A percentile compares a stretch with the other conserved stretches of the same genome.
Conservation (phyloP, 2,797 vertebrate species). For the Myiotriccus ornatus region DNA sequence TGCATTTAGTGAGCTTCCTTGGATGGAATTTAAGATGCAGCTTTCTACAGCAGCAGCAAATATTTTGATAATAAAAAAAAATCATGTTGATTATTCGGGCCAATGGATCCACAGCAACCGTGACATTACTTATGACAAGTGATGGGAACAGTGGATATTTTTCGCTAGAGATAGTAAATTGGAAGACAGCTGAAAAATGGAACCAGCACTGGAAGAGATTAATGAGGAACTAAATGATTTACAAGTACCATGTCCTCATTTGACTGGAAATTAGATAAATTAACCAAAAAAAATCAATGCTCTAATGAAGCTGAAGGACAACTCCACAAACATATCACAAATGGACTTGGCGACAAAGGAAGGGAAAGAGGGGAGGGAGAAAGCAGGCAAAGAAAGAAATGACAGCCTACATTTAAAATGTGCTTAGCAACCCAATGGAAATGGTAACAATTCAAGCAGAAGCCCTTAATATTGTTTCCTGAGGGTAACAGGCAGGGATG, state of each 20-base stretch:
- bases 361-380: not conserved
- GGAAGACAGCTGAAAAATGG: conserved; percentile 32
- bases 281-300: conserved; percentile 25
- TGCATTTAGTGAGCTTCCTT: conserved; percentile 21
- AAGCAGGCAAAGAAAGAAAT: not conserved
- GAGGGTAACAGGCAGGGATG: not conserved
- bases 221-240: conserved; percentile 66
- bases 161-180: conserved; percentile 18
- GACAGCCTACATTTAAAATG: not conserved
- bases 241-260: conserved; percentile 52
- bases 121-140: conserved; percentile 62
- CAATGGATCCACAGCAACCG: conserved; percentile 38
- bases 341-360: not conserved
- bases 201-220: conserved; percentile 47
- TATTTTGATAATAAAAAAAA: conserved; percentile 42
- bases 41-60: conserved; percentile 1
- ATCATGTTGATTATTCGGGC: conserved; percentile 48
- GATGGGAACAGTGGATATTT: conserved; percentile 27
- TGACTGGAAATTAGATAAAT: conserved; percentile 65
- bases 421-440: conserved; percentile 6
- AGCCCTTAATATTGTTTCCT: not conserved
- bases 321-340: conserved; percentile 30
- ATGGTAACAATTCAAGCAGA: not conserved
- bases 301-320: conserved; percentile 40
- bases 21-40: not conserved